Evolutionary conservation across 2,888 invertebrate genomes (phyloP), one percentile per base, ranked within the genome.

Genomic region (Phragmatobia fuliginosa): DNA sequence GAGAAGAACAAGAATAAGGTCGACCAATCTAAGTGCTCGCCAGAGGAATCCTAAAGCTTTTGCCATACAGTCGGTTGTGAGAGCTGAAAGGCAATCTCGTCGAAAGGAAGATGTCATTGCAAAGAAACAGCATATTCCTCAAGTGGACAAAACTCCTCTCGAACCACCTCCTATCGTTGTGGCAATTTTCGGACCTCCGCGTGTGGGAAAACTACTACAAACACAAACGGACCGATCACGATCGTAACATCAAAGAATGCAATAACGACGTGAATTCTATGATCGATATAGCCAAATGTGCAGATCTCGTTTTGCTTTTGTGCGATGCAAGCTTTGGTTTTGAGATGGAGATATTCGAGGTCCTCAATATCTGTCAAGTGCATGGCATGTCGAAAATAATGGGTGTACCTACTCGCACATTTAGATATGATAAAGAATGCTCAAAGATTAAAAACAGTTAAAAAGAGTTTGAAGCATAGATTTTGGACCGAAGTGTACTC

Each of bases 291-390:
- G 99, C 99, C 0, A 99, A 99, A 95, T 98, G 99, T 62, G 99
- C 99, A 0, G 99, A 99, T 95, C 95, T 99, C 73, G 99, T 99
- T 0, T 91, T 99, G 36, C 91, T 99, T 2, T 91, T 99, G 59
- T 98, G 99, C 70, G 99, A 99, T 92, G 99, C 99, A 0, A 99
- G 99, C 82, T 99, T 99, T 91, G 99, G 99, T 1, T 99, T 99
- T 91, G 99, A 99, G 95, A 99, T 99, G 99, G 99, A 99, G 91
- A 97, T 99, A 75, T 99, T 99, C 90, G 99, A 99, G 92, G 99
- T 99, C 89, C 95, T 99, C 3, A 99, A 99, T 89, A 99, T 99
- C 73, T 99, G 99, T 84, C 99, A 99, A 92, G 98, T 98, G 8
- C 98, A 98, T 85, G 98, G 98, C 6, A 98, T 98, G 98, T 99